Percentiles rank a stretch among this genome's conserved stretches.
phyloP scores from a whole-genome alignment of 2,888 invertebrate species.

The Ochropleura plecta region DNA sequence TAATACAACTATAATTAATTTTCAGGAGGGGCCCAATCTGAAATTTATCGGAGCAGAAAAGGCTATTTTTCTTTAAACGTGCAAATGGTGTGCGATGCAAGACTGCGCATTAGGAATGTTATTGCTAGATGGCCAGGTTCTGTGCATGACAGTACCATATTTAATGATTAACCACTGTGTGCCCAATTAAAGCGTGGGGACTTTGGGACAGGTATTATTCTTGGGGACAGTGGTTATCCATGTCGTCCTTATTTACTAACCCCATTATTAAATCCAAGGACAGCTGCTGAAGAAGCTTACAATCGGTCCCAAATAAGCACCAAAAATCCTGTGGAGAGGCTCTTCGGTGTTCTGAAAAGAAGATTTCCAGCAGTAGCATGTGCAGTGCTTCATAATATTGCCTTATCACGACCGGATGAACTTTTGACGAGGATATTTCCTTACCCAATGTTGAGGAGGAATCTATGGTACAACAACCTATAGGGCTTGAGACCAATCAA shows the following conservation, averaged over 20 bases:
- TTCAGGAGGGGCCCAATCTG: neutral
- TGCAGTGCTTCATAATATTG: too few species aligned
- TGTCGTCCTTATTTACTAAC: constrained; percentile 4
- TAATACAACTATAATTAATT: neutral
- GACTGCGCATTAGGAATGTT: neutral
- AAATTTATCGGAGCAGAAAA: neutral
- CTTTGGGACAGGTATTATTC: constrained; percentile 3
- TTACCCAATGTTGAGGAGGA: too few species aligned
- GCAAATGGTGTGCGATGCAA: constrained; percentile 10
- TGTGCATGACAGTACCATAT: constrained; percentile 10
- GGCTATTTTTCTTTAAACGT: constrained; percentile 9
- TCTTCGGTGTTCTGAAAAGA: too few species aligned
- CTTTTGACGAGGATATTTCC: too few species aligned
- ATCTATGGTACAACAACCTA: too few species aligned
- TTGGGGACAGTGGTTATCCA: constrained; percentile 15
- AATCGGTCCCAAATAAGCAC: constrained; percentile 1
- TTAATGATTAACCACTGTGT: constrained; percentile 15
- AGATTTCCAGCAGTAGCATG: too few species aligned
- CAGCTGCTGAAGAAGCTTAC: constrained; percentile 1
- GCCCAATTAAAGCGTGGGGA: constrained; percentile 14
- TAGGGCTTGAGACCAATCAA: too few species aligned
- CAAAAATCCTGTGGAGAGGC: too few species aligned
- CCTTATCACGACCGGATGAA: too few species aligned
- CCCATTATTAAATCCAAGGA: constrained; percentile 4
- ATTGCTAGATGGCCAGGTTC: constrained; percentile 12